A percentile compares a stretch with the other conserved stretches of the same genome.
Conservation (phyloP, 2,113 vertebrate species). For the Heptranchias perlo region DNA sequence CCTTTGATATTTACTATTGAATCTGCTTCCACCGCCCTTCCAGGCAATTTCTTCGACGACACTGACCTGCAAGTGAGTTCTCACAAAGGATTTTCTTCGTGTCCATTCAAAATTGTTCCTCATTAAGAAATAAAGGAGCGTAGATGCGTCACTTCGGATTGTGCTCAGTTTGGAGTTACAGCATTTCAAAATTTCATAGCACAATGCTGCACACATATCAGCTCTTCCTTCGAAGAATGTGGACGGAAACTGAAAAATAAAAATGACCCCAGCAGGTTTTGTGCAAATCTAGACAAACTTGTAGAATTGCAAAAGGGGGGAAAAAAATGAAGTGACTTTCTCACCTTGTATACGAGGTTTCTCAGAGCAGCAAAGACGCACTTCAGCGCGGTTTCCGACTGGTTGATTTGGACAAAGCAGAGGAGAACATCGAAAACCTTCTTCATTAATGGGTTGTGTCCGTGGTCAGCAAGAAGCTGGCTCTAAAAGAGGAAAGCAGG, state of each 20-base stretch:
- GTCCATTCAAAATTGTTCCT: slow-evolving; percentile 99
- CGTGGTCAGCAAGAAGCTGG: slow-evolving; percentile 83
- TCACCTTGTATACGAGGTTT: slow-evolving; percentile 90
- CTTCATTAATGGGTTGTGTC: slow-evolving; percentile 96
- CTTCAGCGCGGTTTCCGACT: slow-evolving; percentile 89
- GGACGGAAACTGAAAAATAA: slow-evolving; percentile 75
- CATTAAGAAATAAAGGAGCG: slow-evolving; percentile 96
- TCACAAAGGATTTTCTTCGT: slow-evolving; percentile 87
- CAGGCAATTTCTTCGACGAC: background rate
- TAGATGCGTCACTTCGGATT: slow-evolving; percentile 86
- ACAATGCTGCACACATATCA: slow-evolving; percentile 93
- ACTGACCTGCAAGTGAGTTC: slow-evolving; percentile 87
- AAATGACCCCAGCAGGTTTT: background rate
- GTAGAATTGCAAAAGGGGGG: background rate
- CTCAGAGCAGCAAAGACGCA: slow-evolving; percentile 88
- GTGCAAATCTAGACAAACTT: background rate
- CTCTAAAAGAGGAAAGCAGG: slow-evolving; percentile 61
- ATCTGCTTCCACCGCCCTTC: background rate
- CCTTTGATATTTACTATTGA: background rate
- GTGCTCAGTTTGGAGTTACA: slow-evolving; percentile 96
- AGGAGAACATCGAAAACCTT: slow-evolving; percentile 95
- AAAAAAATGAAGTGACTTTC: slow-evolving; percentile 37
- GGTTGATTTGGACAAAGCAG: slow-evolving; percentile 92
- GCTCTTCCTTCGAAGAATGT: slow-evolving; percentile 92
- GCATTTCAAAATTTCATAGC: slow-evolving; percentile 94